phyloP scores from a whole-genome alignment of 2,888 invertebrate genomes.

The Drosophila monieri region DNA sequence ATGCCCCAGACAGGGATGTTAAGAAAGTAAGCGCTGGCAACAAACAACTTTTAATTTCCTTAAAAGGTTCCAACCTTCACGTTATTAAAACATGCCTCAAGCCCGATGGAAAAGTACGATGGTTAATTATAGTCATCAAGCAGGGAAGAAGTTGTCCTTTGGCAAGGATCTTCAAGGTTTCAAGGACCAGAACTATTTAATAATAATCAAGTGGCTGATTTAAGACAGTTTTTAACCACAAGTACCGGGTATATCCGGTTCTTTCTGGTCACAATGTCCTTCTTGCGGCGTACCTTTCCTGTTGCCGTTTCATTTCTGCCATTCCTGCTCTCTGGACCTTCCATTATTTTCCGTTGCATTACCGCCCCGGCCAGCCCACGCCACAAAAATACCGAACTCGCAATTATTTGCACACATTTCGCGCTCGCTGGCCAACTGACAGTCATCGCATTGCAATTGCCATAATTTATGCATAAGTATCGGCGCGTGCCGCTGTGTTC shows the following conservation, averaged over 20 bases:
- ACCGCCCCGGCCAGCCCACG: background rate
- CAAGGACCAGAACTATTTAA: background rate
- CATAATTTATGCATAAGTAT: conserved; percentile 72
- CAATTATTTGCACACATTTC: conserved; percentile 58
- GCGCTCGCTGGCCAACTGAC: conserved; percentile 64
- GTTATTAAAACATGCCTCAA: background rate
- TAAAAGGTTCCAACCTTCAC: background rate
- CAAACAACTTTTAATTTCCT: conserved; percentile 1
- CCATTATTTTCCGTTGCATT: conserved; percentile 19
- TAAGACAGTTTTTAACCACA: background rate
- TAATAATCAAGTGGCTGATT: background rate
- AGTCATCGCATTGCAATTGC: conserved; percentile 71
- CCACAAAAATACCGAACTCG: conserved; percentile 2
- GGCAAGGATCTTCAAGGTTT: background rate
- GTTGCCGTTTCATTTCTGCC: conserved; percentile 14
- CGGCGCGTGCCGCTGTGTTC: conserved; percentile 13
- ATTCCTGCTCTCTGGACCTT: background rate
- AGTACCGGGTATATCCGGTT: background rate
- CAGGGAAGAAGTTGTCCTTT: background rate
- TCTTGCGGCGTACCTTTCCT: conserved; percentile 13
- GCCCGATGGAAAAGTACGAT: background rate
- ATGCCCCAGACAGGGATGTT: background rate
- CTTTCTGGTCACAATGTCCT: conserved; percentile 27
- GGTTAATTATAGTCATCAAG: background rate
- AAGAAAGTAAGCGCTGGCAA: background rate